phyloP scores from a whole-genome alignment of 2,888 invertebrate species.

The Pristionchus entomophagus region DNA sequence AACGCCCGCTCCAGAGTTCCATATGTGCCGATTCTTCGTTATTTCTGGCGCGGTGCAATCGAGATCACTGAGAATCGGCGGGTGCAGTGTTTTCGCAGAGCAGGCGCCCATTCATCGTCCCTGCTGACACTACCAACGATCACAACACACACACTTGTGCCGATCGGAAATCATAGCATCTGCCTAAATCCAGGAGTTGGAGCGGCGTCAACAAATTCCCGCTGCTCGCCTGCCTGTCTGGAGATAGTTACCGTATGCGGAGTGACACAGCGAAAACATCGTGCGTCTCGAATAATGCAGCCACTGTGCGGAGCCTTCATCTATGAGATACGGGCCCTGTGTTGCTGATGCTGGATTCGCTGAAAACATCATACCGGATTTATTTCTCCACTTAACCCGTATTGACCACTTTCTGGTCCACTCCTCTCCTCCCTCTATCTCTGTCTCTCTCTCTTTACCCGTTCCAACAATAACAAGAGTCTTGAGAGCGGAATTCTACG shows the following conservation, averaged over 20 bases:
- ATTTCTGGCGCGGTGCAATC: neutral
- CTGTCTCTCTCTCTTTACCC: slow-evolving; percentile 35
- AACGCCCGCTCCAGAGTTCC: no score
- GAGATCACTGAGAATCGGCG: neutral
- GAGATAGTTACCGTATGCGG: neutral
- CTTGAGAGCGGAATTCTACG: slow-evolving; percentile 7
- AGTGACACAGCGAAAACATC: neutral
- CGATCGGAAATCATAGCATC: neutral
- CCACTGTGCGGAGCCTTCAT: no score
- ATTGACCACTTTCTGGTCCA: slow-evolving; percentile 33
- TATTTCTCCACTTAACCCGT: neutral
- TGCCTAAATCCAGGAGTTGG: neutral
- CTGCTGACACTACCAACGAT: neutral
- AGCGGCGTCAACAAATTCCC: slow-evolving; percentile 4
- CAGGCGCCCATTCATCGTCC: neutral
- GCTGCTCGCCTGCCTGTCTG: neutral
- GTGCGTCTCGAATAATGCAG: no score
- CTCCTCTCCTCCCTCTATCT: neutral
- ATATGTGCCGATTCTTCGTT: neutral
- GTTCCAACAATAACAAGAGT: slow-evolving; percentile 39
- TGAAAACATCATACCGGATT: no score
- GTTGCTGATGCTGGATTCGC: no score
- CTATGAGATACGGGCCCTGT: no score
- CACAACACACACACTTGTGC: neutral
- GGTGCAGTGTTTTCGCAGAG: neutral